Conservation (phyloP, 2,797 vertebrate species). For the Sylvilagus floridanus region DNA sequence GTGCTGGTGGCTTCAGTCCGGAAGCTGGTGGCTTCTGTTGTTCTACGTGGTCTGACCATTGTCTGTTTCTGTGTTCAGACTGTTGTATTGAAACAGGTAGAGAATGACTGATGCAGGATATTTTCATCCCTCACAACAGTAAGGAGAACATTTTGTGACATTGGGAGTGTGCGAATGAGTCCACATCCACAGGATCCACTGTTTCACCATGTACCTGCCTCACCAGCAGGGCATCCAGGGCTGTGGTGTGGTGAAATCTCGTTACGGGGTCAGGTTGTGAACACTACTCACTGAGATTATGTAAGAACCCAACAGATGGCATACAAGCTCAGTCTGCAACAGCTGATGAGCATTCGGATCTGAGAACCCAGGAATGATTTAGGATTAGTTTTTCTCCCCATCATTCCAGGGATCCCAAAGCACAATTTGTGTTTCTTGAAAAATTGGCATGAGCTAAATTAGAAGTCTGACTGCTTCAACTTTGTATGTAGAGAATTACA, state of each 20-base stretch:
- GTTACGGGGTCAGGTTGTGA: not conserved
- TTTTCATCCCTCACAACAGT: not conserved
- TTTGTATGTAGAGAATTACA: not conserved
- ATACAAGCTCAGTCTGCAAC: not conserved
- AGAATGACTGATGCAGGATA: not conserved
- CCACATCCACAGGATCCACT: not conserved
- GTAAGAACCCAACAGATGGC: not conserved
- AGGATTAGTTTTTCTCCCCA: not conserved
- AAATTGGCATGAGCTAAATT: not conserved
- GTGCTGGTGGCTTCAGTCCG: not conserved
- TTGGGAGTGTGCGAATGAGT: not conserved
- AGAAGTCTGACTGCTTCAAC: not conserved
- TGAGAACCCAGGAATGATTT: not conserved
- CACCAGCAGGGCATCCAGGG: not conserved
- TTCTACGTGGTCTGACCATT: not conserved
- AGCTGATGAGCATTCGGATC: not conserved
- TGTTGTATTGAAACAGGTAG: not conserved
- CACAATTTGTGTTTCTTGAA: not conserved
- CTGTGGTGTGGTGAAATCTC: not conserved
- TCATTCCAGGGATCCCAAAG: not conserved
- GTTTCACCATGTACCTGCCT: rapidly evolving
- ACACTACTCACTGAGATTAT: not conserved
- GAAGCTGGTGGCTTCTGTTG: not conserved
- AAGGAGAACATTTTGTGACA: not conserved
- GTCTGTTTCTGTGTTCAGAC: not conserved